A percentile compares a stretch with the other conserved stretches of the same genome.
Conservation (phyloP, 1,140 invertebrate genomes). For the Dinoponera quadriceps region DNA sequence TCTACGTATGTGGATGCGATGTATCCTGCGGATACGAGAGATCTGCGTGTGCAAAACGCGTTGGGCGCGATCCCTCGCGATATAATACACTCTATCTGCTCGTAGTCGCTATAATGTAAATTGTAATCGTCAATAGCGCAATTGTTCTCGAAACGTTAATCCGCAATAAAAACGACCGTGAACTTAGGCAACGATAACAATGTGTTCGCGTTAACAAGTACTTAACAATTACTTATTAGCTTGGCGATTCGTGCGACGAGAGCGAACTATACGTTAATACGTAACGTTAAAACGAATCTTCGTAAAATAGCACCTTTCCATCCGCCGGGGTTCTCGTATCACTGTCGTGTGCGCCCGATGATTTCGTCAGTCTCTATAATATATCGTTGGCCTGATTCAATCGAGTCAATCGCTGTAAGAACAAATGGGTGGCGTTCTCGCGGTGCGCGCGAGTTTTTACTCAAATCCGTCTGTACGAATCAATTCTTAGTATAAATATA, state of each 20-base stretch:
- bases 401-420: too few species aligned
- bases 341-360: slow-evolving; percentile 16
- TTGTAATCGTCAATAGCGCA: slow-evolving; percentile 36
- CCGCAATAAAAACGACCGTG: slow-evolving; percentile 36
- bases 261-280: slow-evolving; percentile 51
- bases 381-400: slow-evolving; percentile 20
- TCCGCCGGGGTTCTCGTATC: slow-evolving; percentile 33
- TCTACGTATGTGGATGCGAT: too few species aligned
- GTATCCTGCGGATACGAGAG: too few species aligned
- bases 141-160: slow-evolving; percentile 8
- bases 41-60: slow-evolving; percentile 11
- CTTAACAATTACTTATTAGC: slow-evolving; percentile 61
- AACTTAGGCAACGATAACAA: slow-evolving; percentile 62
- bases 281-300: slow-evolving; percentile 61
- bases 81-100: slow-evolving; percentile 13
- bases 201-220: slow-evolving; percentile 50
- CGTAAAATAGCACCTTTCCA: slow-evolving; percentile 71
- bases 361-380: slow-evolving; percentile 47
- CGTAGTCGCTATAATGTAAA: not conserved
- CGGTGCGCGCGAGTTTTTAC: not conserved
- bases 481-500: slow-evolving; percentile 9
- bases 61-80: not conserved
- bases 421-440: too few species aligned
- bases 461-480: slow-evolving; percentile 19
- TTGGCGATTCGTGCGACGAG: slow-evolving; percentile 42